Evolutionary conservation across 2,888 invertebrate species (phyloP), one percentile per base, ranked within the genome.

Genomic region (Brachynemurus nebulosus): DNA sequence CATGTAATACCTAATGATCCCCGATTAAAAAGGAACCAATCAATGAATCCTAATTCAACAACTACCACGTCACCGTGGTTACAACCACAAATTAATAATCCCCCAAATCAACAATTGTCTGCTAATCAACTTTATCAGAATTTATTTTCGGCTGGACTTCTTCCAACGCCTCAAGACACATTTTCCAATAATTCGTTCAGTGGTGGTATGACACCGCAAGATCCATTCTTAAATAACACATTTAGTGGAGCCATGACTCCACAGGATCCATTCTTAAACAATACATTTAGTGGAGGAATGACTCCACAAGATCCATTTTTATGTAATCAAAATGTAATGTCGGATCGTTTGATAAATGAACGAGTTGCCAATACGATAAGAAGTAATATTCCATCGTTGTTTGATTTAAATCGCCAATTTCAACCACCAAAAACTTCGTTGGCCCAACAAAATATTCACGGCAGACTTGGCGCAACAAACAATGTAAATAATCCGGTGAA

Each of bases 121-220:
- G 8, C 27, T 25, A 25, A 9, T n/a, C n/a, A n/a, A n/a, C n/a
- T n/a, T n/a, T n/a, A n/a, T n/a, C n/a, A n/a, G n/a, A n/a, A n/a
- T n/a, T n/a, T n/a, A n/a, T n/a, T n/a, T n/a, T n/a, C n/a, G n/a
- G n/a, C n/a, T n/a, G n/a, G n/a, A n/a, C n/a, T n/a, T n/a, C n/a
- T n/a, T n/a, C n/a, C n/a, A n/a, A n/a, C n/a, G n/a, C n/a, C n/a
- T n/a, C n/a, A n/a, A n/a, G n/a, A n/a, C n/a, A n/a, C n/a, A n/a
- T n/a, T n/a, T n/a, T 27, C 27, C 27, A 27, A 27, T n/a, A 27
- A 12, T 36, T 36, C 30, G n/a, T n/a, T n/a, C n/a, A n/a, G n/a
- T 12, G 40, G 40, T 9, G 30, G 37, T 8, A 36, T 21, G 30
- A 44, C 47, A 21, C 47, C 47, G 8, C 30, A 23, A 1, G 46